phyloP scores from a whole-genome alignment of 2,888 invertebrate species.

The Heteropelma amictum region DNA sequence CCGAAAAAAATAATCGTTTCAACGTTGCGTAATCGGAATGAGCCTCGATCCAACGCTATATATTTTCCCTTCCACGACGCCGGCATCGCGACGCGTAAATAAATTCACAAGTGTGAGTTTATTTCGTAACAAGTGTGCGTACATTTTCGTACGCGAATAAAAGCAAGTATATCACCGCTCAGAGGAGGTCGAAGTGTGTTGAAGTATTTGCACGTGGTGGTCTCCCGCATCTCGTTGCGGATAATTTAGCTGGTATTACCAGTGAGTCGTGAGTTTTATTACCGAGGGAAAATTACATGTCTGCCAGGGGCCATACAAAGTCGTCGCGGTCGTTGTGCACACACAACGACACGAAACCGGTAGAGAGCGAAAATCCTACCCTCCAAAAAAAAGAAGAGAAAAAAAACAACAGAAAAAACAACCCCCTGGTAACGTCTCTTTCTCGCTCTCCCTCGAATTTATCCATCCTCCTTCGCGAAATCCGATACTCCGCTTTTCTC shows the following conservation, averaged over 20 bases:
- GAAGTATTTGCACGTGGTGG: constrained; percentile 54
- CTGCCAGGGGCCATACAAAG: constrained; percentile 49
- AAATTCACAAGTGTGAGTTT: background rate
- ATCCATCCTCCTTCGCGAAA: background rate
- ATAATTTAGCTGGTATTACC: constrained; percentile 70
- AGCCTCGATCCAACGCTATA: too few relatives aligned
- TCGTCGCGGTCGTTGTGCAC: constrained; percentile 26
- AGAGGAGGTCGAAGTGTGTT: constrained; percentile 33
- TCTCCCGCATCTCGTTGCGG: constrained; percentile 65
- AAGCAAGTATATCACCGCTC: background rate
- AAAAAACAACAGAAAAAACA: background rate
- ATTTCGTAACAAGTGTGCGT: constrained; percentile 5
- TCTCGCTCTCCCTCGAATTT: background rate
- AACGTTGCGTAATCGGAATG: too few relatives aligned
- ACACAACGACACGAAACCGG: constrained; percentile 42
- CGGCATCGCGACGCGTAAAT: too few relatives aligned
- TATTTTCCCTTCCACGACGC: too few relatives aligned
- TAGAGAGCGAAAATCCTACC: constrained; percentile 16
- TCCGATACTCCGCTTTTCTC: background rate
- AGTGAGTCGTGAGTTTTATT: constrained; percentile 70
- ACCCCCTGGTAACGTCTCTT: background rate
- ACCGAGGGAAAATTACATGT: constrained; percentile 67
- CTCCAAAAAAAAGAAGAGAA: constrained; percentile 54
- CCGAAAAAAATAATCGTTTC: too few relatives aligned
- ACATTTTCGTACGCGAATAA: background rate